Base-by-base conservation (phyloP, 2,797 vertebrate species). In the Eospalax fontanierii region DNA sequence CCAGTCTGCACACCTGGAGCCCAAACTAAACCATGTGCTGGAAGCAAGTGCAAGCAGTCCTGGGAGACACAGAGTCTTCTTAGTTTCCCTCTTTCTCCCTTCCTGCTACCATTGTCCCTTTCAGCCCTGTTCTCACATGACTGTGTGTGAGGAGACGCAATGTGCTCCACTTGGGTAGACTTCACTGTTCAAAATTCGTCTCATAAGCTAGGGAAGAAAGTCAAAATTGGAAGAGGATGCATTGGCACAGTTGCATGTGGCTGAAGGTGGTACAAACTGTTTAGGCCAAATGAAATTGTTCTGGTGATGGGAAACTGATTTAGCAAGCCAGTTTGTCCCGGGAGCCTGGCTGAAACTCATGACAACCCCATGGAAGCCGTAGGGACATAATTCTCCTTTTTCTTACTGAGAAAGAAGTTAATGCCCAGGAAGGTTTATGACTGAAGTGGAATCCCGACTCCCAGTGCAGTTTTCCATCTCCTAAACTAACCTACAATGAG, bases 301-400 rank as follows among this genome's bases (percentile, higher is more conserved):
- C 81, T 95, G 82, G 76, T 94, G 89, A 87, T 84, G 11, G 38
- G 30, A 75, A 94, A 70, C 73, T 94, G 83, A 96, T 93, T 95
- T 96, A 89, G 30, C 57, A 87, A 93, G 86, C 50, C 95, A 93
- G 74, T 87, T 78, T 96, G 43, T 94, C 89, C 74, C 57, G 43
- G 63, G 59, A 81, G 50, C 33, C 87, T 92, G 87, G 76, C 90
- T 15, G 33, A 33, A 91, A 87, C 93, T 80, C 38, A 38, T 59
- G 82, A 81, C 40, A 35, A 19, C 79, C 79, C 70, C 74, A 76
- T 26, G 68, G 75, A 96, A 97, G 90, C 50, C 80, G 90, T 0
- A n/a, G 38, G 30, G 71, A 96, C 83, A 97, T 94, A 95, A 96
- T 94, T 95, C 73, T 91, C 54, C 54, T 94, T 24, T 66, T 91